Base-by-base conservation (phyloP, 2,888 invertebrate genomes). In the Germaria angustata region DNA sequence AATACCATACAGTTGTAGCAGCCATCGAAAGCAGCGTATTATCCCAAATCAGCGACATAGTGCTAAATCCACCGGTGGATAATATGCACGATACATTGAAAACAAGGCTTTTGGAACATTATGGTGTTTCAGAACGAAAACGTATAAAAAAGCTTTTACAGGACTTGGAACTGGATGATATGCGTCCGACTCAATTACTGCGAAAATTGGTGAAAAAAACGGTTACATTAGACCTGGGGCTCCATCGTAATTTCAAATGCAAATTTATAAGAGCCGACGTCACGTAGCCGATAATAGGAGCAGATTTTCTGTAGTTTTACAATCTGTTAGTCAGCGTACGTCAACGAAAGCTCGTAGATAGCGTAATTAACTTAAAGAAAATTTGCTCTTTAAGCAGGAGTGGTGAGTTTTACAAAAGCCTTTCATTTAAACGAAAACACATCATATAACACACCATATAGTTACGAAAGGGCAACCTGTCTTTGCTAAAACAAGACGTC, bases 1-100 rank as follows among this genome's bases (percentile, higher is more conserved):
- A 86, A 65, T 87, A 84, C 66, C 84, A 87, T 61, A 81, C 81
- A 2, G 84, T 87, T 7, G 85, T 87, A 11, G 84, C 85, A 20
- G 81, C 84, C 22, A 80, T 88, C 7, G 86, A 87, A 15, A 81
- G 84, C 49, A 86, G 82, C 24, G 81, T 86, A 1, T 73, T 87
- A 9, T 51, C 84, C 22, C 84, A 86, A 55, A 82, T 87, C 8
- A 83, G 84, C 51, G 87, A 87, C 36, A 80, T 86, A 5, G 81
- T 88, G 15, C 53, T 80, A 2, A 75, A 76, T 34, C 85, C 87
- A 39, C 82, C 84, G 6, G 51, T 13, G 13, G 68, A 72, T 1
- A 65, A 86, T n/a, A 76, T 84, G 61, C 86, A 85, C 49, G 20
- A 39, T 13, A 68, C 75, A 8, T 61, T 86, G 1, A 86, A 87